Evolutionary conservation across 1,140 invertebrate genomes (phyloP).

Genomic region (Steinernema khuongi): DNA sequence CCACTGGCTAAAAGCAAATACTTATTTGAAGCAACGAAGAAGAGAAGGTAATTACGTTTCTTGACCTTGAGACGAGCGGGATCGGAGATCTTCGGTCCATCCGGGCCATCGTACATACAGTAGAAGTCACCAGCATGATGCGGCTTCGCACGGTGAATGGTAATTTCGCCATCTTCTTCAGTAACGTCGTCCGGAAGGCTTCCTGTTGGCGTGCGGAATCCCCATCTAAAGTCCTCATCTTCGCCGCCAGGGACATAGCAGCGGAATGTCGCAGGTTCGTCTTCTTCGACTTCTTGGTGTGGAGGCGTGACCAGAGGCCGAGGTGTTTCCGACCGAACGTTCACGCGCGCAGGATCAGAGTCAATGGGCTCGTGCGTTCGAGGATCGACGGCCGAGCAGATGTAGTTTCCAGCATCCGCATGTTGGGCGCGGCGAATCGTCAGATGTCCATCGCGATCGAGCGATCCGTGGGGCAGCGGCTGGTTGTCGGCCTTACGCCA

Average conservation of each 20-base stretch:
- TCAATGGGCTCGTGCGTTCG: conserved; percentile 34
- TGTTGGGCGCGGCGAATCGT: conserved; percentile 33
- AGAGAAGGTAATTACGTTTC: conserved; percentile 13
- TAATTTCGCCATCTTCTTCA: background rate
- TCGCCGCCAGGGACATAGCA: conserved; percentile 5
- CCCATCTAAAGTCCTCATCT: background rate
- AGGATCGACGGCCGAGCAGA: conserved; percentile 44
- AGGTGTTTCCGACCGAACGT: conserved; percentile 40
- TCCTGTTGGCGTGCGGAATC: background rate
- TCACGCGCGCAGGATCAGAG: conserved; percentile 41
- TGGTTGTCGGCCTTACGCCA: conserved; percentile 34
- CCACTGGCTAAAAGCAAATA: conserved; percentile 27
- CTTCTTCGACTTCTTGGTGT: conserved; percentile 24
- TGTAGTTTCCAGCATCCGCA: conserved; percentile 45
- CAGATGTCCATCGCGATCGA: conserved; percentile 26
- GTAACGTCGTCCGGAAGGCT: background rate
- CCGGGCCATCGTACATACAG: background rate
- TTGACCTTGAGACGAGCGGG: conserved; percentile 30
- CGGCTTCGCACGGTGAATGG: background rate
- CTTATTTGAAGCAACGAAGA: background rate
- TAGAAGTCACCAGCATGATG: background rate
- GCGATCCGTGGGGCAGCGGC: conserved; percentile 29
- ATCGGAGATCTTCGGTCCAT: conserved; percentile 25
- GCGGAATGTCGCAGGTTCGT: background rate
- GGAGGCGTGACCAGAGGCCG: conserved; percentile 53